Percentiles rank a stretch among this genome's conserved stretches.
Conservation (phyloP, 2,113 vertebrate species). For the Oncorhynchus masou region DNA sequence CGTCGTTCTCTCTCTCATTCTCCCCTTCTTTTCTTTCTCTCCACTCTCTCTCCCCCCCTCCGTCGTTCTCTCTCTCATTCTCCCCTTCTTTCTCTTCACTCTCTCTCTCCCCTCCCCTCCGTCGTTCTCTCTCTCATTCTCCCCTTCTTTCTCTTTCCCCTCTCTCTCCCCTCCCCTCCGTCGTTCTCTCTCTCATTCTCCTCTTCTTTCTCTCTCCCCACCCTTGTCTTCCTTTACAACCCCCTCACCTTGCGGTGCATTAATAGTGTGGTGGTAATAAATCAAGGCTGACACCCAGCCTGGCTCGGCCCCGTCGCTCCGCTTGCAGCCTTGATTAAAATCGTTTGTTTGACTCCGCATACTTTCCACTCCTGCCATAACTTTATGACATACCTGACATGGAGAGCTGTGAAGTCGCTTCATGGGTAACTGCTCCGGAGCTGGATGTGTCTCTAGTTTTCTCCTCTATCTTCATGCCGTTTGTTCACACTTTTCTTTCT, state of each 20-base stretch:
- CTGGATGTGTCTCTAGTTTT: constrained; percentile 31
- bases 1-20: too few relatives aligned
- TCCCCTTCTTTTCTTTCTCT: too few relatives aligned
- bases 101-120: not conserved
- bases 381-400: constrained; percentile 59
- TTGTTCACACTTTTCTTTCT: not conserved
- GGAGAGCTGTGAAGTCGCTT: constrained; percentile 51
- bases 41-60: too few relatives aligned
- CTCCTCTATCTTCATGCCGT: not conserved
- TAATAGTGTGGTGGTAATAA: constrained; percentile 70
- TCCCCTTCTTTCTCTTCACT: too few relatives aligned
- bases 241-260: constrained; percentile 59
- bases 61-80: too few relatives aligned
- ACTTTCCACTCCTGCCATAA: constrained; percentile 64
- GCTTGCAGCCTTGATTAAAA: constrained; percentile 73
- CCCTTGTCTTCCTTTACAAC: constrained; percentile 51
- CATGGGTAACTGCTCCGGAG: constrained; percentile 46
- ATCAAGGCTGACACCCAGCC: constrained; percentile 71
- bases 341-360: constrained; percentile 77
- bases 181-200: constrained; percentile 12
- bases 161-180: constrained; percentile 1
- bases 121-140: too few relatives aligned
- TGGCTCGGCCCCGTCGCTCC: constrained; percentile 41
- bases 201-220: constrained; percentile 31
- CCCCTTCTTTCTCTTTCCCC: not conserved